Conservation (phyloP, 2,888 invertebrate species). For the Achlya flavicornis region DNA sequence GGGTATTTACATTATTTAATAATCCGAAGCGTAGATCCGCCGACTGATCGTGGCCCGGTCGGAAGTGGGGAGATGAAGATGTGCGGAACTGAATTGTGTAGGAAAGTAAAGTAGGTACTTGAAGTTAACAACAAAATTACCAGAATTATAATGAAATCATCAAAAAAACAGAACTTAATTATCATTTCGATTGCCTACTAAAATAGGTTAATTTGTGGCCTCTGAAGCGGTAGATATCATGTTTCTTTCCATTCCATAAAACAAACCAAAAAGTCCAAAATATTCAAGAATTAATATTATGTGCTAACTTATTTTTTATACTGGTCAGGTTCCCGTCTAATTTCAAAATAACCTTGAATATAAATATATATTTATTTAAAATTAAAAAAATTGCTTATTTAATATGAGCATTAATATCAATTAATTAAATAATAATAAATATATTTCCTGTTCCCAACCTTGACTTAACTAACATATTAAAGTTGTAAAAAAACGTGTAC, state of each 20-base stretch:
- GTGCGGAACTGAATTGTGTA: constrained; percentile 9
- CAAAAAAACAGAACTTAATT: not conserved
- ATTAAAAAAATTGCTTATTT: not conserved
- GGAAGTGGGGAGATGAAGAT: constrained; percentile 9
- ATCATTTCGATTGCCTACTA: not conserved
- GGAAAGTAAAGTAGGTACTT: constrained; percentile 9
- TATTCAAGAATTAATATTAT: too few relatives aligned
- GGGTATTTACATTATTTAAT: constrained; percentile 9
- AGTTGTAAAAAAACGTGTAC: not conserved
- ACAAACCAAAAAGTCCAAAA: too few relatives aligned
- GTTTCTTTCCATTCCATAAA: too few relatives aligned
- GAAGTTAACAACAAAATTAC: constrained; percentile 6
- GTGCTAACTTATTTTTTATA: too few relatives aligned
- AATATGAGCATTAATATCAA: not conserved
- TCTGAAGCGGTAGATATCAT: too few relatives aligned
- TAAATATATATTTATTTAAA: too few relatives aligned
- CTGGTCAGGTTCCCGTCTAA: too few relatives aligned
- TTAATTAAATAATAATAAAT: not conserved
- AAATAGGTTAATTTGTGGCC: not conserved
- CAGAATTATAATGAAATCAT: not conserved
- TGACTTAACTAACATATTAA: not conserved
- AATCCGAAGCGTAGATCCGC: constrained; percentile 9
- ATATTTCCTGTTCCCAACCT: not conserved
- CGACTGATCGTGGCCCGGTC: constrained; percentile 8
- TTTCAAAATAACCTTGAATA: too few relatives aligned